Percentiles rank a stretch among this genome's conserved stretches.
phyloP scores from a whole-genome alignment of 2,888 invertebrate genomes.

The Celastrina argiolus region DNA sequence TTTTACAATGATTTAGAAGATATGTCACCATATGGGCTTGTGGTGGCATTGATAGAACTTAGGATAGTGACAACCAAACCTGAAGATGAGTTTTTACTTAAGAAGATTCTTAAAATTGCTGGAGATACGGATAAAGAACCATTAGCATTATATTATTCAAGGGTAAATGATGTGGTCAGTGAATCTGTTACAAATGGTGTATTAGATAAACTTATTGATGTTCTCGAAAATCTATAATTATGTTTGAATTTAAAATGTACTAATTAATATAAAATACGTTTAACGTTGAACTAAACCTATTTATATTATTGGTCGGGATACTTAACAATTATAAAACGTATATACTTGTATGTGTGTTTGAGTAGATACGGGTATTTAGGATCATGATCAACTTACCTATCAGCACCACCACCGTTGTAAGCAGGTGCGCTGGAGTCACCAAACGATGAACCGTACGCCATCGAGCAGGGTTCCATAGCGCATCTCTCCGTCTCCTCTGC shows the following conservation, averaged over 20 bases:
- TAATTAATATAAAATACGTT: neutral
- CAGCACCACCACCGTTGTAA: slow-evolving; percentile 54
- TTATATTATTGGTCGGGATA: too few relatives aligned
- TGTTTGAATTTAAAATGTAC: slow-evolving; percentile 19
- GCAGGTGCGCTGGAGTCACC: slow-evolving; percentile 67
- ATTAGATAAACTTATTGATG: slow-evolving; percentile 43
- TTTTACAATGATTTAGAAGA: slow-evolving; percentile 49
- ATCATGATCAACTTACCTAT: slow-evolving; percentile 49
- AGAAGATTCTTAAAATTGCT: slow-evolving; percentile 18
- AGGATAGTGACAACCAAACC: slow-evolving; percentile 42
- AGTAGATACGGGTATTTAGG: too few relatives aligned
- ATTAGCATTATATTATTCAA: slow-evolving; percentile 42
- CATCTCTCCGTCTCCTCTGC: slow-evolving; percentile 89
- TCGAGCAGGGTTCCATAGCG: slow-evolving; percentile 85
- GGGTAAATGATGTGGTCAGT: slow-evolving; percentile 56
- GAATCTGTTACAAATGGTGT: slow-evolving; percentile 52
- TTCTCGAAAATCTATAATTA: slow-evolving; percentile 18
- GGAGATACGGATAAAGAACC: neutral
- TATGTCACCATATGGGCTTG: slow-evolving; percentile 50
- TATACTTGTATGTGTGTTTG: too few relatives aligned
- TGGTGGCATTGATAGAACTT: slow-evolving; percentile 56
- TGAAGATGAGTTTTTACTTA: slow-evolving; percentile 31
- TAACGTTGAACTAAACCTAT: too few relatives aligned
- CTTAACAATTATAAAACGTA: too few relatives aligned
- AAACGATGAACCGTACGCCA: slow-evolving; percentile 78